phyloP scores from a whole-genome alignment of 2,113 vertebrate species.

The Eulacestoma nigropectus region DNA sequence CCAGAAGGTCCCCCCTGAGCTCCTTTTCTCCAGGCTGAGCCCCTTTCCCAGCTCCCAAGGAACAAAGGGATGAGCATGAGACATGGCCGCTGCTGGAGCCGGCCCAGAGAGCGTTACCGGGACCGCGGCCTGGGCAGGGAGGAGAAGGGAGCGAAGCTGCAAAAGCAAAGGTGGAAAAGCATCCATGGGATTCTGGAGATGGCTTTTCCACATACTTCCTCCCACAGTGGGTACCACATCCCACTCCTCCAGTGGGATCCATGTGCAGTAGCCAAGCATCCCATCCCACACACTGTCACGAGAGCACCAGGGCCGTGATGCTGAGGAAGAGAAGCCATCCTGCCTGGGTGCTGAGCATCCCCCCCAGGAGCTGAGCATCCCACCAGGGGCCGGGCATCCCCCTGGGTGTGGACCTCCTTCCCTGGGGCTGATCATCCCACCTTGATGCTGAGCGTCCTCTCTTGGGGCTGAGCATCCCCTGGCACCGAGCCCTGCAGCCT shows the following conservation, averaged over 20 bases:
- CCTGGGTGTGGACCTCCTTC: background rate
- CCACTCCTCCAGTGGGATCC: background rate
- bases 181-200: background rate
- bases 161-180: background rate
- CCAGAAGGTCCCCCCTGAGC: background rate
- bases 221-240: background rate
- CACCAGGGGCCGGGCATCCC: background rate
- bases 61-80: fast-evolving
- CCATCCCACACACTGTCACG: fast-evolving
- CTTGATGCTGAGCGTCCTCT: background rate
- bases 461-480: background rate
- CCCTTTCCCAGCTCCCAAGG: too few relatives aligned
- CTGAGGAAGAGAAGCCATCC: background rate
- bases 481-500: background rate
- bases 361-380: background rate
- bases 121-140: background rate
- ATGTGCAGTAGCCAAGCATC: background rate
- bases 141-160: background rate
- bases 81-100: fast-evolving
- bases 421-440: background rate
- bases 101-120: fast-evolving
- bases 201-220: background rate
- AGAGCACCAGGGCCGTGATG: background rate
- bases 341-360: background rate
- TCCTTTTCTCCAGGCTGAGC: background rate